A percentile compares a stretch with the other conserved stretches of the same genome.
phyloP scores from a whole-genome alignment of 2,797 vertebrate genomes.

The Melanotaenia maccullochi region DNA sequence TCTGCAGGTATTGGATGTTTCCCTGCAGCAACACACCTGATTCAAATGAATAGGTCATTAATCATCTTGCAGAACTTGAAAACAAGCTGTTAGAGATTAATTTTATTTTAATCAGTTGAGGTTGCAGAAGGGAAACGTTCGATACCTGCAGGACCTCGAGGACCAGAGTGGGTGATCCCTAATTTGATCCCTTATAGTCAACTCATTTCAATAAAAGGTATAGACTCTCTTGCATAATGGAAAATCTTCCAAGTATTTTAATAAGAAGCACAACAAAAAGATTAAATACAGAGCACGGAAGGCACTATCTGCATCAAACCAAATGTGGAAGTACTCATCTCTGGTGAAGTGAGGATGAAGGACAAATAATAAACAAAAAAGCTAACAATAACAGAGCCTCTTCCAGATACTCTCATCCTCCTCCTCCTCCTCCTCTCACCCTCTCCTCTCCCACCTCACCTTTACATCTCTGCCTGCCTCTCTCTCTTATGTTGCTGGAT shows the following conservation, averaged over 20 bases:
- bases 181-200: not conserved
- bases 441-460: conserved; percentile 33
- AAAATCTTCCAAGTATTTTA: not conserved
- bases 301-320: conserved; percentile 14
- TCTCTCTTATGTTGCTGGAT: conserved; percentile 58
- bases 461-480: conserved; percentile 39
- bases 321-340: not conserved
- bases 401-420: conserved; percentile 29
- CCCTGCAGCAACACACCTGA: no score
- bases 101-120: no score
- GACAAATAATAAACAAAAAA: conserved; percentile 23
- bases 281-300: conserved; percentile 4
- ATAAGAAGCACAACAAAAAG: not conserved
- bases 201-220: not conserved
- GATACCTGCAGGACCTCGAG: no score
- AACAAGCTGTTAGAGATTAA: no score
- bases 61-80: no score
- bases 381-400: conserved; percentile 12
- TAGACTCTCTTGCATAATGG: not conserved
- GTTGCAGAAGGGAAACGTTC: no score
- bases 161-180: no score
- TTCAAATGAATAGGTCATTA: no score
- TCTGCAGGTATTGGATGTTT: no score
- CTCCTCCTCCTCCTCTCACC: conserved; percentile 19
- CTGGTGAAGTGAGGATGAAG: conserved; percentile 15